These are phyloP conservation scores for Discoglossus pictus DNA, from an alignment of 2,797 vertebrate genomes.

Conservation along the genomic window DNA sequence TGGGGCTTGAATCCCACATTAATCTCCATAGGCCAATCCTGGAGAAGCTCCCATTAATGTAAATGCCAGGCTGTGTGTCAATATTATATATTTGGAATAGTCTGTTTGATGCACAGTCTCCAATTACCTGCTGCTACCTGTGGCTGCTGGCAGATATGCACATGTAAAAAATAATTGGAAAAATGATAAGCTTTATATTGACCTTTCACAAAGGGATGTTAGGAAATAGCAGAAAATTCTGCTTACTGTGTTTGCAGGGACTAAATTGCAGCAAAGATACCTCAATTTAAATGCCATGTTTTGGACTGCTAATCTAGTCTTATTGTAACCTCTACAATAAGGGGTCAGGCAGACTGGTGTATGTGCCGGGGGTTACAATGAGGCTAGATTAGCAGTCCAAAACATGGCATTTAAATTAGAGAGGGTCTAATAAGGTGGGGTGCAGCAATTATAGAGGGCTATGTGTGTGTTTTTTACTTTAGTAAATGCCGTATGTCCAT, in stretches of 20 bases:
- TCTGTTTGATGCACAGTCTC: neutral
- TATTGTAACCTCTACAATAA: neutral
- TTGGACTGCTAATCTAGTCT: slow-evolving; percentile 2
- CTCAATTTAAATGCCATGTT: slow-evolving; percentile 35
- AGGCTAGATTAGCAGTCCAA: slow-evolving; percentile 3
- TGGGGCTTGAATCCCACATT: no score
- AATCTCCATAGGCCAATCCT: no score
- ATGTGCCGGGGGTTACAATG: neutral
- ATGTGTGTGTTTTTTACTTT: no score
- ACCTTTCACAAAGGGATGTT: slow-evolving; percentile 26
- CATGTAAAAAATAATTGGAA: slow-evolving; percentile 16
- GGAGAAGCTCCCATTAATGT: no score
- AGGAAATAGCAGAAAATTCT: neutral
- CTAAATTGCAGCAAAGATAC: slow-evolving; percentile 17
- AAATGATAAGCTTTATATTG: slow-evolving; percentile 37
- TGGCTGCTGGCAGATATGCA: neutral
- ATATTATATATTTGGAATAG: neutral
- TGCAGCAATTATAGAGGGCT: no score
- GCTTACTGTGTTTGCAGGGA: slow-evolving; percentile 1
- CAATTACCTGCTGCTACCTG: neutral
- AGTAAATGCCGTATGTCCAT: no score
- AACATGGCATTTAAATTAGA: slow-evolving; percentile 39
- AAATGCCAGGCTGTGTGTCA: neutral
- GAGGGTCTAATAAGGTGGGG: no score
- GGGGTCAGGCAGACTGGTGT: slow-evolving; percentile 6